Percentiles rank a stretch among this genome's conserved stretches.
Evolutionary conservation across 2,113 vertebrate species (phyloP).

Genomic region (Spheniscus mendiculus): DNA sequence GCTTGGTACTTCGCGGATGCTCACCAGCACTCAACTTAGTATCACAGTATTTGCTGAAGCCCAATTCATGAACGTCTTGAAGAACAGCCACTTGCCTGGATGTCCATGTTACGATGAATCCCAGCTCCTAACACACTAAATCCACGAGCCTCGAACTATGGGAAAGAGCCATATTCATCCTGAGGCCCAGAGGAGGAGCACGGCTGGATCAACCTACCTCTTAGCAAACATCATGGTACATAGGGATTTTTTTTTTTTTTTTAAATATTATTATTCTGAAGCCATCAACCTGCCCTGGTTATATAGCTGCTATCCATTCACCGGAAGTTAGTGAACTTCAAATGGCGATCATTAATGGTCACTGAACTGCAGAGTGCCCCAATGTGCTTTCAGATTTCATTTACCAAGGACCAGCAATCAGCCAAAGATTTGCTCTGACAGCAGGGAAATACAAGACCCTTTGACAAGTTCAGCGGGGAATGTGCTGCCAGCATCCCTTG

Average conservation of each 20-base stretch:
- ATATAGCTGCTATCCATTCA: slow-evolving; percentile 66
- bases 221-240: neutral
- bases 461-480: slow-evolving; percentile 56
- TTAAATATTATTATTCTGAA: slow-evolving; percentile 20
- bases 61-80: neutral
- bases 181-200: neutral
- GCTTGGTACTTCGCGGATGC: neutral
- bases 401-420: slow-evolving; percentile 74
- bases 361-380: slow-evolving; percentile 76
- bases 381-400: slow-evolving; percentile 78
- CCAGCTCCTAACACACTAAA: neutral
- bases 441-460: slow-evolving; percentile 62
- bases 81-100: neutral
- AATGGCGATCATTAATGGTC: slow-evolving; percentile 81
- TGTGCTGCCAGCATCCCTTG: slow-evolving; percentile 53
- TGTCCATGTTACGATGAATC: neutral
- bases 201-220: neutral
- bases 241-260: neutral
- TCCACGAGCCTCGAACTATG: neutral
- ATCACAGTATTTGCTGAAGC: neutral
- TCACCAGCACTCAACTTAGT: neutral
- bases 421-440: slow-evolving; percentile 78
- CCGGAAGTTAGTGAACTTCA: slow-evolving; percentile 83
- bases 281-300: slow-evolving; percentile 65
- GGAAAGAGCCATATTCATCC: neutral